Evolutionary conservation across 2,888 invertebrate genomes (phyloP), one percentile per base, ranked within the genome.

Genomic region (Syrphus vitripennis): DNA sequence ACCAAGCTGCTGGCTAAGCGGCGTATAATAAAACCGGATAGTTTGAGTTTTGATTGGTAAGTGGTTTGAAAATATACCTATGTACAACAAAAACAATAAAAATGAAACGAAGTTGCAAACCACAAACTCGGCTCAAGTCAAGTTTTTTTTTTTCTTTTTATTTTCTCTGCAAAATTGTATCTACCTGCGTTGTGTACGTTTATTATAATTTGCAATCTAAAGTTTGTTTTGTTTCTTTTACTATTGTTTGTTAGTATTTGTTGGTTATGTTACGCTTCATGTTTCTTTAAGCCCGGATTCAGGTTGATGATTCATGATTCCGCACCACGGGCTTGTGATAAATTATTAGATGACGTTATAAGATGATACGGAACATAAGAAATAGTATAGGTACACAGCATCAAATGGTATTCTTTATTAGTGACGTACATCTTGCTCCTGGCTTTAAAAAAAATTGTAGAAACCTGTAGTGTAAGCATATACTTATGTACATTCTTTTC

Each of bases 11-110:
- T 40, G 24, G 21, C 63, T 24, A 48, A 34, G 21, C n/a, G 63
- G 45, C 81, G 37, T 31, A 63, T 45, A n/a, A n/a, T n/a, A 70
- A 80, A 81, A 81, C 81, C 76, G 70, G 81, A 82, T 76, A 76
- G 70, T 71, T 76, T 81, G 57, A 65, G 48, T 72, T 76, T 82
- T 81, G 55, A 72, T 65, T 79, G 65, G 65, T 45, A 65, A 45
- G 63, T 50, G 72, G 72, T 50, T 71, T 63, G 19, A 40, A 72
- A 37, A 14, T 3, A n/a, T n/a, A n/a, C n/a, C n/a, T n/a, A n/a
- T n/a, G n/a, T n/a, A 53, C 5, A 67, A 67, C 14, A 67, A 16
- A 26, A 40, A 37, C 40, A 26, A 37, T 7, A n/a, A 42, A 26
- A 40, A 63, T 2, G n/a, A 63, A 29, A 75, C 55, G 53, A 65